Conservation (phyloP, 1,140 invertebrate genomes). For the Chelonus insularis region DNA sequence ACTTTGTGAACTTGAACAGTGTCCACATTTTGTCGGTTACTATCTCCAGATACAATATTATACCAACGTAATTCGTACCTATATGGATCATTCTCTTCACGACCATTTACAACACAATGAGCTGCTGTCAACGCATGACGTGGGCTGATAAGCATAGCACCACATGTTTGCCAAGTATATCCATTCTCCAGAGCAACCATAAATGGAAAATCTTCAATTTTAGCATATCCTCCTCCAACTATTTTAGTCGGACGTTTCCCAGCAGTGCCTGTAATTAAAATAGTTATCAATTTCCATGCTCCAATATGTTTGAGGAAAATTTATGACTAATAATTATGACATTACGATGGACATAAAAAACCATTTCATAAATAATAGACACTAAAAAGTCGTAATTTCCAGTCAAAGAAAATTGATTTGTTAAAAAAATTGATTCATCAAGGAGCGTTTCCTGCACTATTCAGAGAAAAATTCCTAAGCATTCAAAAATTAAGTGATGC, state of each 20-base stretch:
- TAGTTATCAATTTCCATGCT: too few relatives aligned
- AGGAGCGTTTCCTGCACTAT: too few relatives aligned
- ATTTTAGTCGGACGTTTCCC: neutral
- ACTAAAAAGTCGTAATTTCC: too few relatives aligned
- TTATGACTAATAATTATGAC: too few relatives aligned
- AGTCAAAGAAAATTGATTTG: too few relatives aligned
- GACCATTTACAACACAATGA: neutral
- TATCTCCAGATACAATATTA: neutral
- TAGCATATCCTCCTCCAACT: neutral
- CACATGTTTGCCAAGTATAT: neutral
- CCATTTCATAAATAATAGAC: too few relatives aligned
- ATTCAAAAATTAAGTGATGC: too few relatives aligned
- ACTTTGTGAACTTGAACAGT: neutral
- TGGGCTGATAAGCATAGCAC: neutral
- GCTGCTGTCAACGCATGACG: slow-evolving; percentile 4
- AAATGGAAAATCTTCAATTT: neutral
- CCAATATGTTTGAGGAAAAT: too few relatives aligned
- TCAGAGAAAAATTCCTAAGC: too few relatives aligned
- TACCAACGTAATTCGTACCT: neutral
- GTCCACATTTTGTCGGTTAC: neutral
- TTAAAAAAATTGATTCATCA: too few relatives aligned
- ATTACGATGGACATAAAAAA: too few relatives aligned
- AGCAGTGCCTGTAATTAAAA: neutral
- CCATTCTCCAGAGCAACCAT: neutral
- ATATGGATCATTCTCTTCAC: neutral